Evolutionary conservation across 2,113 vertebrate species (phyloP).

Genomic region (Hippopotamus amphibius): DNA sequence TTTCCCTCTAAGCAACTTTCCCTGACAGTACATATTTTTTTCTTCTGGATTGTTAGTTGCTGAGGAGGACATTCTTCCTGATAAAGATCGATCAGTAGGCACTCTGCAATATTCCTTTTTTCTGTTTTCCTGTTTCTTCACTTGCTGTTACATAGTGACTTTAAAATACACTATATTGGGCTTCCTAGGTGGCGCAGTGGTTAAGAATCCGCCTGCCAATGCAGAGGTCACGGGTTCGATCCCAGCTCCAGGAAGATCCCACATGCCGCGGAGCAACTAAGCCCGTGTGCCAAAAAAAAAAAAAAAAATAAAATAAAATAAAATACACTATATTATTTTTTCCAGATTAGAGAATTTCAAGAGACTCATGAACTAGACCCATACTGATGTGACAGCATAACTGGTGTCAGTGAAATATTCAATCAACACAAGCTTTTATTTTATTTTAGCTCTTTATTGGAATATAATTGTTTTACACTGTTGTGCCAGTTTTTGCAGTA

Average conservation of each 20-base stretch:
- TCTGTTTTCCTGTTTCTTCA: background rate
- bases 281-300: too few species aligned
- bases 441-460: background rate
- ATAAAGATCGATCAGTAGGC: background rate
- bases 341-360: conserved; percentile 25
- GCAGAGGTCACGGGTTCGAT: too few species aligned
- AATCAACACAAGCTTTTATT: conserved; percentile 14
- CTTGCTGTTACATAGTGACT: background rate
- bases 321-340: conserved; percentile 3
- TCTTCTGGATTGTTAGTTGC: background rate
- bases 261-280: too few species aligned
- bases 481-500: too few species aligned
- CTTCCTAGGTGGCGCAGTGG: too few species aligned
- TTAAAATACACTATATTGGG: conserved; percentile 18
- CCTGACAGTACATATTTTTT: conserved; percentile 35
- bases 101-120: background rate
- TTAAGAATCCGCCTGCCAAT: too few species aligned
- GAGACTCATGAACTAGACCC: background rate
- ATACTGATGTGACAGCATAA: background rate
- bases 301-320: too few species aligned
- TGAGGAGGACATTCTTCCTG: background rate
- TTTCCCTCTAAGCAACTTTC: conserved; percentile 65
- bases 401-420: conserved; percentile 55
- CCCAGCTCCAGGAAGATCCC: too few species aligned
- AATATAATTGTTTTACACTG: too few species aligned